phyloP scores from a whole-genome alignment of 1,140 invertebrate species.

The Pseudomyrmex concolor region DNA sequence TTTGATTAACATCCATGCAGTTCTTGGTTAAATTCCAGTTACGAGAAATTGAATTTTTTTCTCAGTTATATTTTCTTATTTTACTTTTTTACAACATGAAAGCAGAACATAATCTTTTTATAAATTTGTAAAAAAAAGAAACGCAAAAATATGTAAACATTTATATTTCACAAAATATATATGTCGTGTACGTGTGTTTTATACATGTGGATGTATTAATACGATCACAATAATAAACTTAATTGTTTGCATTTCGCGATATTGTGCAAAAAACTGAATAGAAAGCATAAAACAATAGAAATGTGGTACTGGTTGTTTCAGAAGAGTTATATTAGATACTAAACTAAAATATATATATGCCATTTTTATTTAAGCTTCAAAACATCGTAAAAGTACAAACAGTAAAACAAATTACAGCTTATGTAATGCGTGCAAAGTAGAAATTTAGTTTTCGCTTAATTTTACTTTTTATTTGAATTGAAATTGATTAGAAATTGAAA shows the following conservation, averaged over 20 bases:
- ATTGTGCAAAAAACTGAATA: constrained; percentile 33
- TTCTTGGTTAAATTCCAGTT: constrained; percentile 56
- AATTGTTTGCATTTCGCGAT: constrained; percentile 76
- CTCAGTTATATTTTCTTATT: neutral
- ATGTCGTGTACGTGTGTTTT: too few relatives aligned
- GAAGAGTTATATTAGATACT: neutral
- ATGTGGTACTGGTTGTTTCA: constrained; percentile 24
- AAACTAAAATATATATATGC: neutral
- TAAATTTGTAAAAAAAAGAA: neutral
- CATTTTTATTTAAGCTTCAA: neutral
- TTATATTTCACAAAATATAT: neutral
- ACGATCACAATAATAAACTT: constrained; percentile 65
- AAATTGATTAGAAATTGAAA: neutral
- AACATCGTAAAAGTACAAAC: neutral
- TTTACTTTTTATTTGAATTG: neutral
- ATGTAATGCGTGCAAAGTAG: neutral
- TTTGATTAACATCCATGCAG: constrained; percentile 74
- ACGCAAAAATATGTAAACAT: neutral
- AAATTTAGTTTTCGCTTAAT: neutral
- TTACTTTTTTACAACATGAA: too few relatives aligned
- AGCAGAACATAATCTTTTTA: too few relatives aligned
- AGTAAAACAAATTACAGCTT: neutral
- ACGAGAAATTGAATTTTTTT: neutral
- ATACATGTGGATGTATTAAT: neutral
- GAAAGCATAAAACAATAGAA: constrained; percentile 33